phyloP scores from a whole-genome alignment of 2,797 vertebrate species.

The Schizothorax lantsangensis region DNA sequence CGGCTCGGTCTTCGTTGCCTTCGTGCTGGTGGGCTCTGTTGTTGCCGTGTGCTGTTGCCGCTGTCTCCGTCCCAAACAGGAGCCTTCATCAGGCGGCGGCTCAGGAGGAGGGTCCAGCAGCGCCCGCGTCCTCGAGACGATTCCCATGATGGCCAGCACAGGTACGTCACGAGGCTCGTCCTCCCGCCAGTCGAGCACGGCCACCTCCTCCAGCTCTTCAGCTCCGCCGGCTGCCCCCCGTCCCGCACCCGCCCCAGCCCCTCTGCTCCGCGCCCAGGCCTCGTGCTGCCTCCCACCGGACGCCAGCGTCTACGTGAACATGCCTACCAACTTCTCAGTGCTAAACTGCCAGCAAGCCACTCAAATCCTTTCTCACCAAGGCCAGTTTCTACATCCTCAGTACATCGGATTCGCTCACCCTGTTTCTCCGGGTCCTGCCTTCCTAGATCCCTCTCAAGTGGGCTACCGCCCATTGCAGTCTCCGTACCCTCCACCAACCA shows the following conservation, averaged over 20 bases:
- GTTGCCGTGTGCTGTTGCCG: conserved; percentile 96
- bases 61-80: conserved; percentile 96
- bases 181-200: conserved; percentile 95
- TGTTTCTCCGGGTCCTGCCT: conserved; percentile 79
- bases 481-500: conserved; percentile 84
- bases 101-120: conserved; percentile 82
- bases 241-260: conserved; percentile 59
- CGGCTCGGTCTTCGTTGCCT: conserved; percentile 95
- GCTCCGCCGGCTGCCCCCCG: conserved; percentile 86
- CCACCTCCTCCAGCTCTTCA: conserved; percentile 95
- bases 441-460: conserved; percentile 86
- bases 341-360: conserved; percentile 98
- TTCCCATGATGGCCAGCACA: conserved; percentile 95
- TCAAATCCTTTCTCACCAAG: conserved; percentile 95
- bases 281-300: conserved; percentile 91
- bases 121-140: conserved; percentile 90
- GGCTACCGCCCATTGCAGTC: conserved; percentile 92
- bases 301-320: conserved; percentile 94
- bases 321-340: conserved; percentile 98
- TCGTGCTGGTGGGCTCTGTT: conserved; percentile 93
- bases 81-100: conserved; percentile 83
- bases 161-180: conserved; percentile 92
- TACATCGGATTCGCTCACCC: conserved; percentile 93
- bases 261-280: conserved; percentile 87
- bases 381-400: conserved; percentile 93